Base-by-base conservation (phyloP, 92 coral and sea anemone genomes). In the Hydrozoanthus gracilis region DNA sequence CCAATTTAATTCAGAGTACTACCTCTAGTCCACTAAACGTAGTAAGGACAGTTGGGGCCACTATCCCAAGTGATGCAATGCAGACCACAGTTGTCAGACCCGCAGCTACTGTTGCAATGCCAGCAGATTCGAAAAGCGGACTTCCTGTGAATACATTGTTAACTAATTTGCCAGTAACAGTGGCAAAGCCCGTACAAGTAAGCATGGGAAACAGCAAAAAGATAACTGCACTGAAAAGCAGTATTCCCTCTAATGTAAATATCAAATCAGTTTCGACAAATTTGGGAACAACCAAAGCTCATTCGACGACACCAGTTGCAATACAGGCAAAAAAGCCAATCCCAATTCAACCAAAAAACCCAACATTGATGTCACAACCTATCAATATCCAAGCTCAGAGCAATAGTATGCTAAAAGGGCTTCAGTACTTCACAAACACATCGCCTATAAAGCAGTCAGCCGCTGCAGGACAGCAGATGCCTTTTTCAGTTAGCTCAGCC, bases 281-380 rank as follows among this genome's bases (percentile, higher is more conserved):
- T 46, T 47, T 67, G 0, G 85, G 85, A 0, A 74, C 74, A 77
- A 73, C 78, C 12, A 88, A 93, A 50, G 73, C 90, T 7, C 83
- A 87, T 58, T 54, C 87, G 27, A 27, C 65, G 12, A 76, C 89
- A n/a, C 78, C 92, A 11, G 79, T 78, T 46, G 55, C 88, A 47
- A 92, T 91, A 62, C 98, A 95, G 86, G 93, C 94, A 47, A 94
- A 95, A 78, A 95, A 94, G 56, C 95, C 98, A 12, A 92, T 94
- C 39, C 94, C 97, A 48, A 95, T 92, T 55, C 98, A 95, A 73
- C 95, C 95, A 14, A 94, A 95, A 82, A 95, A 93, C 20, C 95
- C 88, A 75, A 82, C 90, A 35, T 76, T 86, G 68, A 73, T 78
- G 67, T 79, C 93, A n/a, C 85, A 80, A 47, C 85, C 85, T 13